These are phyloP conservation scores for Apotomis capreana DNA, from an alignment of 2,888 invertebrate genomes.

Conservation along the genomic window DNA sequence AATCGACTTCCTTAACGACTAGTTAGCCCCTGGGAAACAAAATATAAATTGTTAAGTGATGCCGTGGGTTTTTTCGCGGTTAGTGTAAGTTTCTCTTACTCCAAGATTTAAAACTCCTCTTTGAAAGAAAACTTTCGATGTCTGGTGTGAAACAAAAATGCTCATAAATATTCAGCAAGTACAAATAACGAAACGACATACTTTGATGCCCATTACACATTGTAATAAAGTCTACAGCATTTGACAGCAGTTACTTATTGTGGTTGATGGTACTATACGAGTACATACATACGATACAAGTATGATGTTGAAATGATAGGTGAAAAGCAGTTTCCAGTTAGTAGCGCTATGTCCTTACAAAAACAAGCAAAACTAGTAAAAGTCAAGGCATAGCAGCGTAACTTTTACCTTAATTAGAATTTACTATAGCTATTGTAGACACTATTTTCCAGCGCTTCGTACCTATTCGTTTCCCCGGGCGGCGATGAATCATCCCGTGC, in stretches of 20 bases:
- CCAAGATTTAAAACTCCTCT: background rate
- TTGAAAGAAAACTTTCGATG: background rate
- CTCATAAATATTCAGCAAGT: background rate
- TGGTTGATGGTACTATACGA: too few relatives aligned
- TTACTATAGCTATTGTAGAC: slow-evolving; percentile 5
- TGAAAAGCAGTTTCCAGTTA: slow-evolving; percentile 1
- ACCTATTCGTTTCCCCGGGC: slow-evolving; percentile 29
- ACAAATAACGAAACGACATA: background rate
- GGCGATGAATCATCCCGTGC: slow-evolving; percentile 65
- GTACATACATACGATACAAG: background rate
- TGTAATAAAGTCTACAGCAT: too few relatives aligned
- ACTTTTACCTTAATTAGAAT: slow-evolving; percentile 6
- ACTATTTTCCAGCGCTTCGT: slow-evolving; percentile 23
- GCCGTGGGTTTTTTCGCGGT: background rate
- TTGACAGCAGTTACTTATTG: too few relatives aligned
- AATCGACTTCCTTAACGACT: slow-evolving; percentile 15
- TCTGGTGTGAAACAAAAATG: background rate
- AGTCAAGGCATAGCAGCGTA: slow-evolving; percentile 7
- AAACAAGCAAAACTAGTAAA: slow-evolving; percentile 4
- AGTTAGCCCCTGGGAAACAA: background rate
- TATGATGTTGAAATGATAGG: background rate
- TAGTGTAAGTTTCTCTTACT: background rate
- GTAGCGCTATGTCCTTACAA: background rate
- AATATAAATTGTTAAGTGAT: slow-evolving; percentile 9
- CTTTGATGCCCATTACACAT: too few relatives aligned